Evolutionary conservation across 2,797 vertebrate species (phyloP), one percentile per base, ranked within the genome.

Genomic region (Spatula clypeata): DNA sequence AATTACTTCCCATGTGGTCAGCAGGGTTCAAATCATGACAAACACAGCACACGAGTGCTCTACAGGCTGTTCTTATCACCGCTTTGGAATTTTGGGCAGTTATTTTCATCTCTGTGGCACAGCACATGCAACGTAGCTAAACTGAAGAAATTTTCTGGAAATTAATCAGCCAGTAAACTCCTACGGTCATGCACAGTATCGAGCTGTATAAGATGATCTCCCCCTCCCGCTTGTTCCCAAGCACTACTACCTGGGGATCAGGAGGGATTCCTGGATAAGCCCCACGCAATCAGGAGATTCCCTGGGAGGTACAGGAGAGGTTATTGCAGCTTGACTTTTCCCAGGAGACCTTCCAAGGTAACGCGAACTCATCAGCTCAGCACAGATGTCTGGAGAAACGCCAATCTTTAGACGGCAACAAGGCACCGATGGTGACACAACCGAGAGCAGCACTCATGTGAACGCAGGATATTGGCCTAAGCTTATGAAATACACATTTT

Each of bases 71-170:
- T 26, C 34, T 47, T 71, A 92, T 66, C 80, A 90, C 23, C 62
- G 62, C 73, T 94, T 74, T 4, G 60, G 58, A 87, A 89, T 79
- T 90, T 61, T 58, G 38, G 70, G 20, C 60, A 54, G 74, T 85
- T 91, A 79, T 91, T 93, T 94, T 80, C 77, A 79, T 60, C 67
- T 49, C 75, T 74, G 44, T 23, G 87, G 84, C 81, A 94, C 89
- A 82, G 55, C 15, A 70, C 67, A 60, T 4, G 27, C 67, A 94
- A 76, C 0, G 1, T 4, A 79, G n/a, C 83, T 70, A 66, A 92
- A 76, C 31, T 2, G 5, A 82, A 70, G 29, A 89, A 49, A 57
- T 77, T 74, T 79, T 71, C 72, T 72, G 23, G 49, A 76, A 92
- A 74, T 71, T 38, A 66, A 69, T 90, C 83, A 57, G 29, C 32